Conservation (phyloP, 2,888 invertebrate species). For the Bombylius discolor region DNA sequence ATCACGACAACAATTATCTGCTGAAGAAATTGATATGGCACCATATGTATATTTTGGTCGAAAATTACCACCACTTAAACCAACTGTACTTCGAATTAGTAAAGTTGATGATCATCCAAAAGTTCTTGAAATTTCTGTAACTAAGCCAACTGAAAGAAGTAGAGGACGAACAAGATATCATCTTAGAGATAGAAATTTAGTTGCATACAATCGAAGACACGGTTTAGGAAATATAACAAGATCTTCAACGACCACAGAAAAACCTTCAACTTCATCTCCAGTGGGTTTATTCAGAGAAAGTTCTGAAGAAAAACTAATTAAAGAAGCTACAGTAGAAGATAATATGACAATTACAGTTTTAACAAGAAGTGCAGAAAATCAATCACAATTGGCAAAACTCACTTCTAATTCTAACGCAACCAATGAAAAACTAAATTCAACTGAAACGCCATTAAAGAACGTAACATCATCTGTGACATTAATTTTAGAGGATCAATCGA, state of each 20-base stretch:
- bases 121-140: constrained; percentile 49
- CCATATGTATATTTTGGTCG: constrained; percentile 60
- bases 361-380: constrained; percentile 2
- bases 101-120: constrained; percentile 40
- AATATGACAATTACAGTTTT: constrained; percentile 6
- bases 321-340: not conserved
- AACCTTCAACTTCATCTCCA: not conserved
- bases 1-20: constrained; percentile 18
- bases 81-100: constrained; percentile 32
- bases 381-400: not conserved
- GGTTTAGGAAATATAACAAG: constrained; percentile 25
- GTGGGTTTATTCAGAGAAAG: constrained; percentile 1
- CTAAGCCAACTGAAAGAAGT: constrained; percentile 27
- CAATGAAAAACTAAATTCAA: not conserved
- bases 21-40: constrained; percentile 43
- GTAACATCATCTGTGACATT: not conserved
- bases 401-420: not conserved
- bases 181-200: constrained; percentile 11
- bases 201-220: constrained; percentile 20
- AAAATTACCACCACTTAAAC: constrained; percentile 40
- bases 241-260: constrained; percentile 5
- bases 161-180: constrained; percentile 14
- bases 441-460: not conserved
- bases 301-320: constrained; percentile 5
- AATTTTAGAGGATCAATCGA: constrained; percentile 15